A percentile compares a stretch with the other conserved stretches of the same genome.
Evolutionary conservation across 2,797 vertebrate species (phyloP).

Genomic region (Moxostoma hubbsi): DNA sequence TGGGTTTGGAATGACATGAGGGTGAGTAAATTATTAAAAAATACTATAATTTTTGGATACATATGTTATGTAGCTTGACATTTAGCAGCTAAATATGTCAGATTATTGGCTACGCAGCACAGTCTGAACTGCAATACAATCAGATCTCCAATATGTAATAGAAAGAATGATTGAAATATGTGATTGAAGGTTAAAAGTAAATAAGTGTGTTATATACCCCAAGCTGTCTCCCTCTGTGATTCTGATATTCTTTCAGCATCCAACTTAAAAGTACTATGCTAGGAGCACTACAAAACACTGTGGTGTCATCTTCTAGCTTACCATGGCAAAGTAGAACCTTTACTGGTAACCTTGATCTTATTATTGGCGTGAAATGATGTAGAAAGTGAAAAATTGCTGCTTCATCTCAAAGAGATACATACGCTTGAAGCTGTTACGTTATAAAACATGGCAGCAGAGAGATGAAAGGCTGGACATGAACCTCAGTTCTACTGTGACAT

Average conservation of each 20-base stretch:
- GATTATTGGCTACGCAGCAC: conserved; percentile 1
- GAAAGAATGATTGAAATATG: not conserved
- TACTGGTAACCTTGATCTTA: conserved; percentile 58
- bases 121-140: not conserved
- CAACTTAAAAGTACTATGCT: conserved; percentile 28
- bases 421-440: conserved; percentile 51
- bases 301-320: conserved; percentile 50
- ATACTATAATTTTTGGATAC: no score
- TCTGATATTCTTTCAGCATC: not conserved
- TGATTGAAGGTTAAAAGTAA: conserved; percentile 7
- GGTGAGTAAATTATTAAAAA: no score
- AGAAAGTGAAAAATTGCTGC: conserved; percentile 41
- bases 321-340: conserved; percentile 52
- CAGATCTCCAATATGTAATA: not conserved
- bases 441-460: conserved; percentile 64
- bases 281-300: conserved; percentile 29
- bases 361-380: conserved; percentile 58
- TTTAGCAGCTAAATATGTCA: not conserved
- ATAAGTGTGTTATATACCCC: conserved; percentile 50
- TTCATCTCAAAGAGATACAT: conserved; percentile 34
- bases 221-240: conserved; percentile 52
- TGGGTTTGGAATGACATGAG: no score
- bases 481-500: conserved; percentile 64
- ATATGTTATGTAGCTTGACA: not conserved
- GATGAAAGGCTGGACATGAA: conserved; percentile 78